phyloP scores from a whole-genome alignment of 2,888 invertebrate species.

The Cerceris ruficornis region DNA sequence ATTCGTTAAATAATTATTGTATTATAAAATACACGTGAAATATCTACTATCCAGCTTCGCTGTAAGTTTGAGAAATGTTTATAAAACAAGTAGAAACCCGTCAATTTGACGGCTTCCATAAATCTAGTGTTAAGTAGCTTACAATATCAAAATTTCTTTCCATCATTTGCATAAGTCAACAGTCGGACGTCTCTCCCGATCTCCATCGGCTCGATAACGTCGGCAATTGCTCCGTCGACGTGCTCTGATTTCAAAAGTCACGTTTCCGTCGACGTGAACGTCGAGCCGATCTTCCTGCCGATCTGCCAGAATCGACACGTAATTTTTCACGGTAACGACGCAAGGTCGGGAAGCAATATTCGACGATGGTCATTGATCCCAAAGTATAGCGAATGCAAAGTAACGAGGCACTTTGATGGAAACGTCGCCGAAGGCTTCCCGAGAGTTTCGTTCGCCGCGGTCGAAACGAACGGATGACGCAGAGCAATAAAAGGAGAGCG shows the following conservation, averaged over 20 bases:
- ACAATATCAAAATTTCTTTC: too few species aligned
- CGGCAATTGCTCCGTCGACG: neutral
- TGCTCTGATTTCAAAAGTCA: neutral
- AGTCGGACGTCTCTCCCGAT: neutral
- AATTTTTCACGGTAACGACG: slow-evolving; percentile 4
- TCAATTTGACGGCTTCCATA: too few species aligned
- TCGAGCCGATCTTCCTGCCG: neutral
- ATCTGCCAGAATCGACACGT: neutral
- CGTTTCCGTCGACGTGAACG: neutral
- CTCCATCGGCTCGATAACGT: neutral
- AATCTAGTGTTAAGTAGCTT: too few species aligned
- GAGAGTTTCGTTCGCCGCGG: neutral
- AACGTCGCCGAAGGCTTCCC: neutral
- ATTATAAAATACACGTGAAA: too few species aligned
- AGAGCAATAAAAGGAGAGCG: too few species aligned
- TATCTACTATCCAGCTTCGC: too few species aligned
- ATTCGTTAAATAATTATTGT: too few species aligned
- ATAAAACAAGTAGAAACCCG: too few species aligned
- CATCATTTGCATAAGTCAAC: too few species aligned
- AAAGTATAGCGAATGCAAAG: slow-evolving; percentile 14
- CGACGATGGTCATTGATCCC: slow-evolving; percentile 36
- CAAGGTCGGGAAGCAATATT: slow-evolving; percentile 12
- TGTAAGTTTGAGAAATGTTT: too few species aligned
- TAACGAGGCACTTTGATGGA: slow-evolving; percentile 3
- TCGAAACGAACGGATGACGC: neutral